phyloP scores from a whole-genome alignment of 2,113 vertebrate species.

The Carlito syrichta region DNA sequence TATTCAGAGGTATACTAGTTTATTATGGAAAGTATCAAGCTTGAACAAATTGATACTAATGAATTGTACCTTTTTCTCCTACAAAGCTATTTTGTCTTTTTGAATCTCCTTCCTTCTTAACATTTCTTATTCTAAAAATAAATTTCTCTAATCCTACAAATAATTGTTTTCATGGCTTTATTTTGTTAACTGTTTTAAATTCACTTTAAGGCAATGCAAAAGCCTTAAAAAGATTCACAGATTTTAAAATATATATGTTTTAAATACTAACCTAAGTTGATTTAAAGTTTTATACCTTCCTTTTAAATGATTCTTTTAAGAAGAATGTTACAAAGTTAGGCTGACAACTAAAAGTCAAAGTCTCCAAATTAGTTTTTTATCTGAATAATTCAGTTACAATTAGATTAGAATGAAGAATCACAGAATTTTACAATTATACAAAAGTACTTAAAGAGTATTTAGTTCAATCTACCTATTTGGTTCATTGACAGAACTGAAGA shows the following conservation, averaged over 20 bases:
- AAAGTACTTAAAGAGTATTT: neutral
- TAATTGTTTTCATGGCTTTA: constrained; percentile 2
- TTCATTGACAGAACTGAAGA: neutral
- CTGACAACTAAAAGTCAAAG: constrained; percentile 13
- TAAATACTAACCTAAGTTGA: neutral
- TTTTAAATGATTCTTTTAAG: neutral
- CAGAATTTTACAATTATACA: neutral
- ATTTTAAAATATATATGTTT: neutral
- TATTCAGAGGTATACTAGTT: neutral
- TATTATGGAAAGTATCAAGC: neutral
- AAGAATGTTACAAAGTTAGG: neutral
- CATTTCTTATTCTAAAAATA: neutral
- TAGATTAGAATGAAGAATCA: neutral
- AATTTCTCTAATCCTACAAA: neutral
- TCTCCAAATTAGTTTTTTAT: constrained; percentile 12
- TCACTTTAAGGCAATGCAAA: neutral
- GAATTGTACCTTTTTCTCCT: neutral
- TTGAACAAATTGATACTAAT: neutral
- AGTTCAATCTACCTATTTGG: neutral
- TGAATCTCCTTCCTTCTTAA: neutral
- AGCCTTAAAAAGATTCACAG: neutral
- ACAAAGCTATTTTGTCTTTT: neutral
- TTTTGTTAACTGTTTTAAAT: neutral
- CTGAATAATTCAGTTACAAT: neutral
- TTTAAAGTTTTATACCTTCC: neutral